Evolutionary conservation across 2,888 invertebrate species (phyloP).

Genomic region (Iphiclides podalirius): DNA sequence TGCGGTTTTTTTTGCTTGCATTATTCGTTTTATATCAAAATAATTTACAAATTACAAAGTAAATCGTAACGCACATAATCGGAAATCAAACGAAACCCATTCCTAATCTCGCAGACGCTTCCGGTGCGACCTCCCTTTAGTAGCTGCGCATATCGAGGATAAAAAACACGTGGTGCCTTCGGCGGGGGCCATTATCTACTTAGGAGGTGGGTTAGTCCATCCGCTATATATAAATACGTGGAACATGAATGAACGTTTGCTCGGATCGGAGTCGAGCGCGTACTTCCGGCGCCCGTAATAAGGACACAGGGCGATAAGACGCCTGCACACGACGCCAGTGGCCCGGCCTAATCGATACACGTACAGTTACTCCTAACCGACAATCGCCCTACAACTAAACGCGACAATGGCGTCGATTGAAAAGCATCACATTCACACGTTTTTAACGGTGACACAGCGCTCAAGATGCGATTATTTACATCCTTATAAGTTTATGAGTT

Average conservation of each 20-base stretch:
- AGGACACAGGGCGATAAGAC: constrained; percentile 66
- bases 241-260: constrained; percentile 72
- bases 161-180: neutral
- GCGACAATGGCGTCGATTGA: too few species aligned
- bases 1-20: too few species aligned
- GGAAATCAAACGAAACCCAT: neutral
- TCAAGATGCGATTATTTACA: too few species aligned
- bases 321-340: constrained; percentile 28
- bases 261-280: constrained; percentile 54
- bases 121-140: neutral
- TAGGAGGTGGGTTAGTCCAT: constrained; percentile 45
- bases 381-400: neutral
- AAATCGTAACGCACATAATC: neutral
- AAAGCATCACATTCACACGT: too few species aligned
- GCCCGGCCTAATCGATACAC: constrained; percentile 15
- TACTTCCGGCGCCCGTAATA: constrained; percentile 71
- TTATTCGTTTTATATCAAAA: too few species aligned
- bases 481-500: too few species aligned
- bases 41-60: too few species aligned
- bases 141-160: neutral
- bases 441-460: too few species aligned
- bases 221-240: constrained; percentile 65
- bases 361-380: neutral
- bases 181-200: constrained; percentile 28
- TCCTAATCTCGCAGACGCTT: neutral